Evolutionary conservation across 1,140 invertebrate species (phyloP), one percentile per base, ranked within the genome.

Genomic region (Acromyrmex charruanus): DNA sequence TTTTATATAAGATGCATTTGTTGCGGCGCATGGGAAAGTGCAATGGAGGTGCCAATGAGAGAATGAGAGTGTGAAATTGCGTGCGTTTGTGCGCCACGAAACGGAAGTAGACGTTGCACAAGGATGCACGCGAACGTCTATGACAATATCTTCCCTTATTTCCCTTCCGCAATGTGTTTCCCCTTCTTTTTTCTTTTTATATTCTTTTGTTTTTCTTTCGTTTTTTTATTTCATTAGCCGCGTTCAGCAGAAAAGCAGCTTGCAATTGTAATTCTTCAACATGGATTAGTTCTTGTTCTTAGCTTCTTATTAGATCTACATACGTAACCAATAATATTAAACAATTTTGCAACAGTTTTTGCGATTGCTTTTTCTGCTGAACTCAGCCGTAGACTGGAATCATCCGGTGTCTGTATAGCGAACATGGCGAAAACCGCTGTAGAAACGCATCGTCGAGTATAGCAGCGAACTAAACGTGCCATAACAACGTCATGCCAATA

Each of bases 1-100:
- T 94, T 93, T 71, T 81, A 71, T 81, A 71, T 94, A 95, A 94
- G 93, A 91, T 94, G 94, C 94, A 95, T 95, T 95, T 95, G 93
- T 93, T 94, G 94, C 94, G 93, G 94, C 93, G 88, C 92, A 95
- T 94, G 95, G 95, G 94, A 94, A 94, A 95, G 95, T 95, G 95
- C 95, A 95, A 95, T 95, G 94, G 91, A 93, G 91, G 89, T 93
- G 85, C 77, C 63, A 79, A 85, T 35, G 53, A 51, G 74, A 80
- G 39, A 61, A 39, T 59, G 66, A 55, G 77, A 35, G 66, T 28
- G 35, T 16, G 55, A 72, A 18, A 58, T 55, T 44, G 79, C 0
- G 79, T 16, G 66, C 18, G 35, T 31, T 28, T n/a, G 28, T 49
- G 12, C 39, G 69, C 44, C 25, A 39, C 68, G 28, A 81, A 79